phyloP scores from a whole-genome alignment of 2,113 vertebrate genomes.

The rabbit (Oryctolagus cuniculus) region DNA sequence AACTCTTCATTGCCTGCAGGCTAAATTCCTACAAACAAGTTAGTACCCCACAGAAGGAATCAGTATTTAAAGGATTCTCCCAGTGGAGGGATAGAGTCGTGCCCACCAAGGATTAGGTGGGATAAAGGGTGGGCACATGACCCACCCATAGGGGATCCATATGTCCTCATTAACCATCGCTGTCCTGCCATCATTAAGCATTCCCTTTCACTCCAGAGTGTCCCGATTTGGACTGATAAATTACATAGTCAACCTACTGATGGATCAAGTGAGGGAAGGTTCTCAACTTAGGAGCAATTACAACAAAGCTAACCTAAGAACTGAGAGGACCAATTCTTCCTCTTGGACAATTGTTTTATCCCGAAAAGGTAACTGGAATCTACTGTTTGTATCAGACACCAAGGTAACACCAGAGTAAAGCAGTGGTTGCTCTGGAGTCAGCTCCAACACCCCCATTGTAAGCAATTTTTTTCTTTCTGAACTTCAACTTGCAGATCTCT shows the following conservation, averaged over 20 bases:
- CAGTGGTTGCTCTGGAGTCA: not conserved
- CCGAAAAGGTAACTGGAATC: not conserved
- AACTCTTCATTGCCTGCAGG: not conserved
- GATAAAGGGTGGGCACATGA: not conserved
- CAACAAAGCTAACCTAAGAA: constrained; percentile 39
- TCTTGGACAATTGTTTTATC: not conserved
- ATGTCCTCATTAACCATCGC: not conserved
- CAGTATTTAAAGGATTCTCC: not conserved
- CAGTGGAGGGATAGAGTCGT: not conserved
- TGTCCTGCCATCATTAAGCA: not conserved
- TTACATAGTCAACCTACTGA: not conserved
- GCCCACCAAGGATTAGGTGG: not conserved
- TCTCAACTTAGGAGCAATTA: constrained; percentile 12
- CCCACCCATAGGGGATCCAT: not conserved
- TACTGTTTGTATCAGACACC: not conserved
- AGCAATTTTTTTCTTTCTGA: constrained; percentile 1
- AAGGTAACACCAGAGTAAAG: not conserved
- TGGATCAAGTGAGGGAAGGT: not conserved
- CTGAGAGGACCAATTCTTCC: not conserved
- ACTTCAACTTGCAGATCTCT: constrained; percentile 33
- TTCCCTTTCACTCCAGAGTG: not conserved
- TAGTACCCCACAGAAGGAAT: not conserved
- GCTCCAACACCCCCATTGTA: not conserved
- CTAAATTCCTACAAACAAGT: not conserved
- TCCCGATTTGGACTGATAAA: not conserved